A percentile compares a stretch with the other conserved stretches of the same genome.
These are phyloP conservation scores for Eustalomyia histrio DNA, from an alignment of 2,888 invertebrate genomes.

Conservation along the genomic window DNA sequence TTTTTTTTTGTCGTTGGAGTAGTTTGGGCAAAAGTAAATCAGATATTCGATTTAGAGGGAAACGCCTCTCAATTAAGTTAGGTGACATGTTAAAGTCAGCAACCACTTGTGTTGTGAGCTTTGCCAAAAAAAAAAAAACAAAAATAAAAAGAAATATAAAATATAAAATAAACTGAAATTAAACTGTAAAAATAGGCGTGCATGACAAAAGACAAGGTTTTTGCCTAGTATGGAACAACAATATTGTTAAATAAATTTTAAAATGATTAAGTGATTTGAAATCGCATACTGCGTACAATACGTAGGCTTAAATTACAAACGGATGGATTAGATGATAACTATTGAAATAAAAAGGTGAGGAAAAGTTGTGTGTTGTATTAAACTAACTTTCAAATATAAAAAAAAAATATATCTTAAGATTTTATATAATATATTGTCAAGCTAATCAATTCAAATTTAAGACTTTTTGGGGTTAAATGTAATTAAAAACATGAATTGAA, in stretches of 20 bases:
- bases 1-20: background rate
- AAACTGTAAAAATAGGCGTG: slow-evolving; percentile 57
- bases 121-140: background rate
- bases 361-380: background rate
- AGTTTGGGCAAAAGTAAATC: slow-evolving; percentile 9
- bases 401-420: background rate
- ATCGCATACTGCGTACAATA: slow-evolving; percentile 6
- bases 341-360: slow-evolving; percentile 40
- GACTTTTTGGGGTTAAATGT: slow-evolving; percentile 62
- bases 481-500: slow-evolving; percentile 55
- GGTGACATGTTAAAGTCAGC: slow-evolving; percentile 56
- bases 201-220: slow-evolving; percentile 63
- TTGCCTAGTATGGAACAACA: background rate
- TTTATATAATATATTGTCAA: slow-evolving; percentile 24
- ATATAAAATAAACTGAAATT: background rate
- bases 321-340: slow-evolving; percentile 39
- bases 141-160: no score
- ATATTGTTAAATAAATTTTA: slow-evolving; percentile 10
- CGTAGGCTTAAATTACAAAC: slow-evolving; percentile 53
- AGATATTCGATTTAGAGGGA: slow-evolving; percentile 29
- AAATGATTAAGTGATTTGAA: slow-evolving; percentile 54
- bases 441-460: slow-evolving; percentile 54
- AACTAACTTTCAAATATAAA: slow-evolving; percentile 12
- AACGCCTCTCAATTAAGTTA: slow-evolving; percentile 59
- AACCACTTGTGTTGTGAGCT: slow-evolving; percentile 45